Evolutionary conservation across 2,797 vertebrate species (phyloP).

Genomic region (Neoniphon sammara): DNA sequence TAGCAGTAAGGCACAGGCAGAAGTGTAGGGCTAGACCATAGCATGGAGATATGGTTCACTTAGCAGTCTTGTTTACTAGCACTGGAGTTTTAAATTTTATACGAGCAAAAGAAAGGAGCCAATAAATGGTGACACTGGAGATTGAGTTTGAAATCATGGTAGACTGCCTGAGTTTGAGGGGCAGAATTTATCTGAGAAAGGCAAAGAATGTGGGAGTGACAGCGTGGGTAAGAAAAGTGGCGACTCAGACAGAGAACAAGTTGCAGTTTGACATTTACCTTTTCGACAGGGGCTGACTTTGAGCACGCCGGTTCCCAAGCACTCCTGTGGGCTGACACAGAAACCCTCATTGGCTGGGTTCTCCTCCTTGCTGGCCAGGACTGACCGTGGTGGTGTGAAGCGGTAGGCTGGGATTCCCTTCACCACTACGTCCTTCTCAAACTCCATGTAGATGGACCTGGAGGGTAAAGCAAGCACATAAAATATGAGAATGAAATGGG

Average conservation of each 20-base stretch:
- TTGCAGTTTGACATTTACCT: conserved; percentile 69
- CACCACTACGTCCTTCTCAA: conserved; percentile 84
- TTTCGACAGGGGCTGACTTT: conserved; percentile 85
- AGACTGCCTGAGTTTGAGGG: too few species aligned
- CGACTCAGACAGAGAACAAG: background rate
- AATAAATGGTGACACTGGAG: too few species aligned
- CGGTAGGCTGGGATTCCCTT: conserved; percentile 85
- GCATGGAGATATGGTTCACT: too few species aligned
- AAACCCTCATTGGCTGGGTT: conserved; percentile 84
- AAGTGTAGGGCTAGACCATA: too few species aligned
- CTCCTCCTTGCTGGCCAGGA: conserved; percentile 82
- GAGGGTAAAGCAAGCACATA: conserved; percentile 4
- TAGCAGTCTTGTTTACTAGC: too few species aligned
- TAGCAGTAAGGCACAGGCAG: too few species aligned
- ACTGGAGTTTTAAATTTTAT: too few species aligned
- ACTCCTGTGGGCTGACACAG: conserved; percentile 76
- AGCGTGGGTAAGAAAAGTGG: background rate
- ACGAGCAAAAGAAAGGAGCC: too few species aligned
- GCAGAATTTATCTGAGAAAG: background rate
- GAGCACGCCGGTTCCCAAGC: conserved; percentile 83
- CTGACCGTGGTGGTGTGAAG: conserved; percentile 82
- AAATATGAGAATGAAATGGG: background rate
- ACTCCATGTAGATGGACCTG: conserved; percentile 86
- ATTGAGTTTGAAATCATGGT: too few species aligned
- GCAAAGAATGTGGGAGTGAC: background rate